Percentiles rank a stretch among this genome's conserved stretches.
Conservation (phyloP, 2,888 invertebrate species). For the Drosophila merina region DNA sequence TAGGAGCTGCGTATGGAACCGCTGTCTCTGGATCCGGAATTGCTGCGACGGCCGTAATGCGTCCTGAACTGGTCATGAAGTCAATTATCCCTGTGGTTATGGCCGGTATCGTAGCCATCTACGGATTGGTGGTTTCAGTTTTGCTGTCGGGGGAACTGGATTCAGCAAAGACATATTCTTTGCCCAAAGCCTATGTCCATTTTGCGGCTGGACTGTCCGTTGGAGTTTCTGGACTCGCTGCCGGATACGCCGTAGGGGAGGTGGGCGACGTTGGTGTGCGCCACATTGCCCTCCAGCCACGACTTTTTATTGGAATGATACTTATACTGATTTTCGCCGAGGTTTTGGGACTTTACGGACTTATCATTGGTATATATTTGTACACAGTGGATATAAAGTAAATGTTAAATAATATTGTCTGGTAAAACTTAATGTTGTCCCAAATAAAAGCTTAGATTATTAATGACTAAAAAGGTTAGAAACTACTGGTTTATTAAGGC, state of each 20-base stretch:
- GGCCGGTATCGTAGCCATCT: conserved; percentile 99
- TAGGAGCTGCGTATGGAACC: conserved; percentile 94
- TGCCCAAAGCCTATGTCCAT: conserved; percentile 95
- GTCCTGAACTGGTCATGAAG: conserved; percentile 99
- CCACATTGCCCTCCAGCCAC: conserved; percentile 98
- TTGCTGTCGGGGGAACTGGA: conserved; percentile 91
- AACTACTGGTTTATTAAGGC: too few species aligned
- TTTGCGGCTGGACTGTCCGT: conserved; percentile 98
- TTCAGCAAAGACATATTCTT: conserved; percentile 40
- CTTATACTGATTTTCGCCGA: conserved; percentile 84
- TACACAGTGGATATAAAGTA: conserved; percentile 92
- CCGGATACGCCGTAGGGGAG: conserved; percentile 99
- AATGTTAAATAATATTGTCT: background rate
- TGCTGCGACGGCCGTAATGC: conserved; percentile 99
- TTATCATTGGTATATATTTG: conserved; percentile 91
- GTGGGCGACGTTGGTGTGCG: conserved; percentile 86
- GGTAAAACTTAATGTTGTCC: too few species aligned
- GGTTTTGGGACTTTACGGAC: conserved; percentile 63
- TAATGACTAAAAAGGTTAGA: too few species aligned
- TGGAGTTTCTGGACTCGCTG: conserved; percentile 98
- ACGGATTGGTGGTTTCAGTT: conserved; percentile 98
- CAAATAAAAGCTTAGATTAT: too few species aligned
- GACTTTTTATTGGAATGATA: conserved; percentile 99
- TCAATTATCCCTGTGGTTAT: conserved; percentile 99
- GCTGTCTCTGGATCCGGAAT: conserved; percentile 90